These are phyloP conservation scores for Reinhardtius hippoglossoides DNA, from an alignment of 2,113 vertebrate genomes.

Conservation along the genomic window DNA sequence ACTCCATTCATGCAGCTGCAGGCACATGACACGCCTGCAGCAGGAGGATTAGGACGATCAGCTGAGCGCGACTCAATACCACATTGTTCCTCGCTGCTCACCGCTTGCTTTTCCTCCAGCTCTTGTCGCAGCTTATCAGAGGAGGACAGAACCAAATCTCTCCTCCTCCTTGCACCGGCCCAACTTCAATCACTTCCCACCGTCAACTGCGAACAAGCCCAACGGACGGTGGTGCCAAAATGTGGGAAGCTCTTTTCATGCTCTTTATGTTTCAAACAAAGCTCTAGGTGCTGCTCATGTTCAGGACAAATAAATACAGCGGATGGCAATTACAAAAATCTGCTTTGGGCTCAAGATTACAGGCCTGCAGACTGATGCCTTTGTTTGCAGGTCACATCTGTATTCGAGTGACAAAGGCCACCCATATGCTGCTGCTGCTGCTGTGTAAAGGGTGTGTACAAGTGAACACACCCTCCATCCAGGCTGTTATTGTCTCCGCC, in stretches of 20 bases:
- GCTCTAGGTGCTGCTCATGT: neutral
- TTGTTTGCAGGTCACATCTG: conserved; percentile 69
- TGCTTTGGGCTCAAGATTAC: conserved; percentile 53
- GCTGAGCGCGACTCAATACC: conserved; percentile 79
- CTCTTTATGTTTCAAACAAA: conserved; percentile 42
- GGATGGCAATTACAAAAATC: conserved; percentile 50
- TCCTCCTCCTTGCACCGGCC: conserved; percentile 13
- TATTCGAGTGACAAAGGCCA: conserved; percentile 62
- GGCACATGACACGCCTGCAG: conserved; percentile 79
- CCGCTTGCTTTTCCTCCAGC: conserved; percentile 69
- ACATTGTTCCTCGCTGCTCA: conserved; percentile 79
- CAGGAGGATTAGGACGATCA: conserved; percentile 80
- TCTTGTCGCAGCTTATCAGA: conserved; percentile 73
- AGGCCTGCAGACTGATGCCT: conserved; percentile 50
- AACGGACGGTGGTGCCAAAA: neutral
- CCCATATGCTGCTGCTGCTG: conserved; percentile 33
- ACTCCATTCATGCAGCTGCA: conserved; percentile 74
- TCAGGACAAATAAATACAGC: conserved; percentile 45
- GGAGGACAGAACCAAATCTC: conserved; percentile 69
- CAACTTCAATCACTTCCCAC: conserved; percentile 67
- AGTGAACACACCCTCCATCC: conserved; percentile 56
- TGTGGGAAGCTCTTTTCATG: conserved; percentile 41
- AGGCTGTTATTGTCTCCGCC: conserved; percentile 55
- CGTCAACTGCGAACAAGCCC: conserved; percentile 42
- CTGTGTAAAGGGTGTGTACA: conserved; percentile 46